Evolutionary conservation across 2,797 vertebrate genomes (phyloP).

Genomic region (Alcedo quadribrachys): DNA sequence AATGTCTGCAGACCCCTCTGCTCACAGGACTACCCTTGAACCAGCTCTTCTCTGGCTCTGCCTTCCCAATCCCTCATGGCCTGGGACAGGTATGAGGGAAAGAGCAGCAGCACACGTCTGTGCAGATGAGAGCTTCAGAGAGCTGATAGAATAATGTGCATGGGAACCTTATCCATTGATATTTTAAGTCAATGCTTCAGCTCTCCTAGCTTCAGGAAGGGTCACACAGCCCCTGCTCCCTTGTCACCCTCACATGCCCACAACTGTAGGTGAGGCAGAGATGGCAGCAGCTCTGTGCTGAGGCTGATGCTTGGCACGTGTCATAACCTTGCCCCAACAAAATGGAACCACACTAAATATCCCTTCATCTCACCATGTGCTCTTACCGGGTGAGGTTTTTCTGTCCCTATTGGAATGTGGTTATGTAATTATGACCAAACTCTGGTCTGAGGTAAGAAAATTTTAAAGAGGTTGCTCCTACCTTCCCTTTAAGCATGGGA

Average conservation of each 20-base stretch:
- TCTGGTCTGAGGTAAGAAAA: not conserved
- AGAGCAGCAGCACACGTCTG: not conserved
- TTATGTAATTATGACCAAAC: not conserved
- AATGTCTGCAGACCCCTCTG: not conserved
- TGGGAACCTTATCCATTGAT: not conserved
- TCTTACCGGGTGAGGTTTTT: not conserved
- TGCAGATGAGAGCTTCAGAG: not conserved
- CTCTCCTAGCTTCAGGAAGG: not conserved
- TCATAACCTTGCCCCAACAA: not conserved
- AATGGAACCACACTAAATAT: not conserved
- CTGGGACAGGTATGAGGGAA: not conserved
- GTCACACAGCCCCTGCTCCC: accelerated
- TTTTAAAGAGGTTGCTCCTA: not conserved
- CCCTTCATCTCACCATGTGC: not conserved
- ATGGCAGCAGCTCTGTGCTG: not conserved
- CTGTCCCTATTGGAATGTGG: not conserved
- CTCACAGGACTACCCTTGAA: not conserved
- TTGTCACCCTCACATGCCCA: not conserved
- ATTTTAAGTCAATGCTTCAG: not conserved
- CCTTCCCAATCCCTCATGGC: not conserved
- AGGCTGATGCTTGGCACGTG: not conserved
- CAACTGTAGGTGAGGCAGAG: not conserved
- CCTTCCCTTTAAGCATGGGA: not conserved
- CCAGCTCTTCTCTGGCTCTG: not conserved
- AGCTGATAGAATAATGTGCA: not conserved